phyloP scores from a whole-genome alignment of 1,140 invertebrate species.

The Ostrea denselamellosa region DNA sequence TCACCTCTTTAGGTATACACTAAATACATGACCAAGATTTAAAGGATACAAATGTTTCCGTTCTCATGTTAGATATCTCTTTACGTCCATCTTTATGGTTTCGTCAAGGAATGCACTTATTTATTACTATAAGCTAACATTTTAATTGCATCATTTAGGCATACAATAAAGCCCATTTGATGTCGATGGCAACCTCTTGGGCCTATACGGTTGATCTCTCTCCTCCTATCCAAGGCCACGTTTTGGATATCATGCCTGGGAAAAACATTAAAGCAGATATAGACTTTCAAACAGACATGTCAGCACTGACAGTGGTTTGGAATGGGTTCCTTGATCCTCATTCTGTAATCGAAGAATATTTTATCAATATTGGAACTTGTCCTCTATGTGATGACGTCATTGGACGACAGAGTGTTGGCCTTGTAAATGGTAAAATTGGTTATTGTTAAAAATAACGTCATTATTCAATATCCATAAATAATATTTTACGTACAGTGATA shows the following conservation, averaged over 20 bases:
- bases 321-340: constrained; percentile 60
- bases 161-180: constrained; percentile 36
- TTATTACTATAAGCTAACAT: too few species aligned
- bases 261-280: not conserved
- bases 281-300: constrained; percentile 50
- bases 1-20: too few species aligned
- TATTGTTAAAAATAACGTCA: not conserved
- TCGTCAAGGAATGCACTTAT: too few species aligned
- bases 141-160: constrained; percentile 38
- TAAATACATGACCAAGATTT: too few species aligned
- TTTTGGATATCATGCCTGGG: constrained; percentile 53
- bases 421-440: constrained; percentile 1
- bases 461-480: not conserved
- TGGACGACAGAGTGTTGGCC: constrained; percentile 47
- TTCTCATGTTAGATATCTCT: too few species aligned
- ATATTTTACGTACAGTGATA: not conserved
- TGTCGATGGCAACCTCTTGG: constrained; percentile 48
- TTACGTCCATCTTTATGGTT: too few species aligned
- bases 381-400: constrained; percentile 58
- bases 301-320: constrained; percentile 51
- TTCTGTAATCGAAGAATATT: constrained; percentile 53
- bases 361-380: constrained; percentile 59
- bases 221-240: constrained; percentile 54
- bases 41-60: too few species aligned
- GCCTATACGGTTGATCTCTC: constrained; percentile 49